A percentile compares a stretch with the other conserved stretches of the same genome.
These are phyloP conservation scores for Agrotis segetum DNA, from an alignment of 2,888 invertebrate species.

Conservation along the genomic window DNA sequence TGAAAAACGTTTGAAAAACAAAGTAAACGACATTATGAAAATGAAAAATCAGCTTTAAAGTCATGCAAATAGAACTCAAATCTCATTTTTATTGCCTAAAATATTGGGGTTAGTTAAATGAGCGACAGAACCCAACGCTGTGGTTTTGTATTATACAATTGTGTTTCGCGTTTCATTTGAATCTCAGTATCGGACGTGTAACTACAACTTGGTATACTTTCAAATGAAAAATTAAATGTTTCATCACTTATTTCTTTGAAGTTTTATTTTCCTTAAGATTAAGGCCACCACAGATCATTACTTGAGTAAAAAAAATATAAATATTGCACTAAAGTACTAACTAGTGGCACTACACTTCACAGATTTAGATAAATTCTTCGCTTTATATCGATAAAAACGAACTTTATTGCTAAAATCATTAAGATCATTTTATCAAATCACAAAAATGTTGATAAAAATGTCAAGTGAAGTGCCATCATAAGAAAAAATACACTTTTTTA, in stretches of 20 bases:
- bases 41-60: background rate
- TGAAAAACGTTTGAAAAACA: background rate
- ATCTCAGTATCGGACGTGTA: slow-evolving; percentile 89
- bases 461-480: no score
- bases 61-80: background rate
- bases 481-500: no score
- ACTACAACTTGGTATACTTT: slow-evolving; percentile 90
- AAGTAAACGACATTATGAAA: background rate
- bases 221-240: slow-evolving; percentile 91
- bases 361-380: no score
- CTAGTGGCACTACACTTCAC: no score
- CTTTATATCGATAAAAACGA: no score
- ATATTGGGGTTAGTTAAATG: slow-evolving; percentile 43
- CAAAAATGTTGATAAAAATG: no score
- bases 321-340: background rate
- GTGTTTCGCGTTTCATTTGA: slow-evolving; percentile 89
- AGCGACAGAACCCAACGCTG: slow-evolving; percentile 54
- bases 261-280: slow-evolving; percentile 64
- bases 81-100: background rate
- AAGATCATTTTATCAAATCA: no score
- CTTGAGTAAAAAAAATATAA: background rate
- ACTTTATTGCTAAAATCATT: no score
- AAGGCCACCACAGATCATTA: background rate
- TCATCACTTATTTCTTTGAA: slow-evolving; percentile 80
- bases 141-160: slow-evolving; percentile 87